Base-by-base conservation (phyloP, 2,113 vertebrate genomes). In the Malurus elegans region DNA sequence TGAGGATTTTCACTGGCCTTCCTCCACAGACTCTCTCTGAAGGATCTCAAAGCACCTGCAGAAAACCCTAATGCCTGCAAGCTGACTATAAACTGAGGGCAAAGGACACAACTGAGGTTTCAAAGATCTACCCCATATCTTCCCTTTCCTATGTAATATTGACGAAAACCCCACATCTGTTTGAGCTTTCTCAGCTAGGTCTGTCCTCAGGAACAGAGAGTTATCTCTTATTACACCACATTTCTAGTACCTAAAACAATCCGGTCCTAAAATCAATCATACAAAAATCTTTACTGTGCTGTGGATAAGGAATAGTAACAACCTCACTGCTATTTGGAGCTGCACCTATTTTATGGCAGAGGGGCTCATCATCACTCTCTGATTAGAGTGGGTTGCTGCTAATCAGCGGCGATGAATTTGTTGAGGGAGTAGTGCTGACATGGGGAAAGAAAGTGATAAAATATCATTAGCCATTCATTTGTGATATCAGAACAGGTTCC, bases 341-440 rank as follows among this genome's bases (percentile, higher is more conserved):
- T 95, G 34, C 42, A 73, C 32, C 21, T 88, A 38, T 54, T 58
- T 58, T 76, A 12, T 76, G 74, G 72, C 85, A 91, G 70, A 92
- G 79, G 45, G 81, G 45, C 10, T 94, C 62, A 82, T 95, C 93
- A 91, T 91, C 93, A 87, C 93, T 69, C 79, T 48, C 53, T 5
- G 45, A 96, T 95, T 95, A 93, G 70, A 88, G 65, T 32, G 58
- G 45, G 70, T 23, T 85, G 53, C n/a, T 91, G 14, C 21, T 91
- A 87, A 87, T 95, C 84, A 95, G 54, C 92, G 48, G 26, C 83
- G 82, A 53, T 20, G 66, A 76, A 75, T 40, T 50, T 92, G 65
- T 69, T 93, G 93, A 94, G 45, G 82, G 72, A 84, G 75, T 92
- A 78, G 92, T 86, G 95, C 79, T 95, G 95, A 96, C 93, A n/a